These are phyloP conservation scores for Ophioninae sp. DNA, from an alignment of 2,888 invertebrate species.

Conservation along the genomic window DNA sequence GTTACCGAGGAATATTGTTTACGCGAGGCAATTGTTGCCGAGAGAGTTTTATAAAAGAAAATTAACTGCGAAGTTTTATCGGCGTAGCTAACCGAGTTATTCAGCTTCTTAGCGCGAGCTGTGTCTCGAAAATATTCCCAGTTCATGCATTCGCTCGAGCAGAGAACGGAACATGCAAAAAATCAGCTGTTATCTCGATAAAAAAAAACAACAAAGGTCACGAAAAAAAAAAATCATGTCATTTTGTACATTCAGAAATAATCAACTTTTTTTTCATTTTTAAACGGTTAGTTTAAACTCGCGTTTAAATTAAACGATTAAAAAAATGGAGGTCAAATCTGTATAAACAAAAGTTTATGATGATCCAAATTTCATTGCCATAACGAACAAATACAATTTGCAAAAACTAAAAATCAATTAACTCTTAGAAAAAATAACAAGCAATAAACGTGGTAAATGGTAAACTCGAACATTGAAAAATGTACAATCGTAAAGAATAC, in stretches of 20 bases:
- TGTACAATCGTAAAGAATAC: too few species aligned
- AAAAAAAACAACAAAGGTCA: neutral
- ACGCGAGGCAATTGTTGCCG: slow-evolving; percentile 22
- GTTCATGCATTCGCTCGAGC: neutral
- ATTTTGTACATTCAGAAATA: neutral
- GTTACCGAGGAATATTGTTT: slow-evolving; percentile 23
- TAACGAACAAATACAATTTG: too few species aligned
- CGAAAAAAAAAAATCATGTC: neutral
- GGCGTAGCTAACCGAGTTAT: slow-evolving; percentile 28
- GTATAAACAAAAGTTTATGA: too few species aligned
- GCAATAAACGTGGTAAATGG: too few species aligned
- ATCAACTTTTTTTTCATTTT: neutral
- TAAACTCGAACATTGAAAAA: too few species aligned
- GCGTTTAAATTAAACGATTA: too few species aligned
- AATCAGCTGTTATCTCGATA: neutral
- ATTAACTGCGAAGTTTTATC: slow-evolving; percentile 41
- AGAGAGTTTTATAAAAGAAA: slow-evolving; percentile 51
- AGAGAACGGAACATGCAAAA: slow-evolving; percentile 1
- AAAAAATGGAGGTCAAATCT: too few species aligned
- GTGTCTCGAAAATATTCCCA: neutral
- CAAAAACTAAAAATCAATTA: too few species aligned
- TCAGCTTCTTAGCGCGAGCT: slow-evolving; percentile 15
- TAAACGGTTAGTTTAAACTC: too few species aligned
- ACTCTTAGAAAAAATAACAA: too few species aligned
- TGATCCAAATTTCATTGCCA: too few species aligned